phyloP scores from a whole-genome alignment of 2,797 vertebrate genomes.

The Sciurus carolinensis region DNA sequence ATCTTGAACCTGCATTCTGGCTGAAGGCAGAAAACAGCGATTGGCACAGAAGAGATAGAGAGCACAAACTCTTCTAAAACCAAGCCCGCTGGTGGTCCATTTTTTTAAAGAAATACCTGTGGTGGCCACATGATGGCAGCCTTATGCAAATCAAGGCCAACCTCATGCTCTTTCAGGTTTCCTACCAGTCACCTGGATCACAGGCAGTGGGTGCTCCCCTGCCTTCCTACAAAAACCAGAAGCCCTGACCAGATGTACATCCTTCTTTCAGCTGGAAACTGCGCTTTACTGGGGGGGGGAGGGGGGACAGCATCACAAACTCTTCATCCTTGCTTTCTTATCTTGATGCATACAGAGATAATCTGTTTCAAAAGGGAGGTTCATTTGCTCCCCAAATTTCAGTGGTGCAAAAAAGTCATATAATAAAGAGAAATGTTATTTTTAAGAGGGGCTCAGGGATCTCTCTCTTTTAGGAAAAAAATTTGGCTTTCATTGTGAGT shows the following conservation, averaged over 20 bases:
- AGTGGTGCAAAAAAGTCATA: too few species aligned
- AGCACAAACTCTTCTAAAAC: too few species aligned
- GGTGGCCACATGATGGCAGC: constrained; percentile 77
- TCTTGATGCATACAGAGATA: not conserved
- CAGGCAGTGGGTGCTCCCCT: not conserved
- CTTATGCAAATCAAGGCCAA: constrained; percentile 53
- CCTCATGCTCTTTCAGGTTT: accelerated
- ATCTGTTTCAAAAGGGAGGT: too few species aligned
- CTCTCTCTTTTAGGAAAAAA: too few species aligned
- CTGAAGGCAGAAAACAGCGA: not conserved
- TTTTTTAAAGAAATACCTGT: not conserved
- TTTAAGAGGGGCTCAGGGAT: too few species aligned
- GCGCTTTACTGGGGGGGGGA: not conserved
- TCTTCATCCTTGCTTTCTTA: not conserved
- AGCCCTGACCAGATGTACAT: accelerated
- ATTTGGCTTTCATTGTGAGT: too few species aligned
- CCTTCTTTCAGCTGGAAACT: not conserved
- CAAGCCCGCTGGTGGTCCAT: accelerated
- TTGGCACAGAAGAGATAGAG: too few species aligned
- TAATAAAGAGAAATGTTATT: too few species aligned
- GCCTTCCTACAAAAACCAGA: not conserved
- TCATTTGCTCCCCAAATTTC: too few species aligned
- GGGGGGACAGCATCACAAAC: too few species aligned
- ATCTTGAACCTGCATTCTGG: too few species aligned
- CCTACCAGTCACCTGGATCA: too few species aligned